A percentile compares a stretch with the other conserved stretches of the same genome.
Conservation (phyloP, 2,113 vertebrate genomes). For the Nerophis ophidion region DNA sequence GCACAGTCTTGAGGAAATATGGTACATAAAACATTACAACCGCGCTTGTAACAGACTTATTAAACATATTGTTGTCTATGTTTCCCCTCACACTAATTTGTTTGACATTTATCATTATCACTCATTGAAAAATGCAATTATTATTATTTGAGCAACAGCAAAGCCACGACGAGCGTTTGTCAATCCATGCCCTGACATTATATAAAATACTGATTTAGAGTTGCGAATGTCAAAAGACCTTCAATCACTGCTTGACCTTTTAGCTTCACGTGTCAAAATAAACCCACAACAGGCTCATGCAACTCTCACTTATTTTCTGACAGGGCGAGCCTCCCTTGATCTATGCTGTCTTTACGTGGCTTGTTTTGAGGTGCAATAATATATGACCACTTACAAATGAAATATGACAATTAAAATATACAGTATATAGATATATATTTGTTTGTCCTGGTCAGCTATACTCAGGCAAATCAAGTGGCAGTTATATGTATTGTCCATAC, state of each 20-base stretch:
- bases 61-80: too few species aligned
- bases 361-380: slow-evolving; percentile 17
- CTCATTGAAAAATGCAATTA: too few species aligned
- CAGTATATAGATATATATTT: too few species aligned
- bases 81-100: too few species aligned
- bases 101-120: too few species aligned
- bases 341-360: background rate
- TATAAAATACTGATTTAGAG: slow-evolving; percentile 62
- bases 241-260: slow-evolving; percentile 64
- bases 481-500: too few species aligned
- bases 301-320: slow-evolving; percentile 53
- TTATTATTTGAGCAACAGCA: background rate
- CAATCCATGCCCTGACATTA: slow-evolving; percentile 40
- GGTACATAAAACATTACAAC: too few species aligned
- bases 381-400: background rate
- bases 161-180: slow-evolving; percentile 27
- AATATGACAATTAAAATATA: slow-evolving; percentile 4
- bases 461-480: too few species aligned
- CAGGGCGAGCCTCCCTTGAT: slow-evolving; percentile 12
- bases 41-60: too few species aligned
- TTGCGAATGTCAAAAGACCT: slow-evolving; percentile 49
- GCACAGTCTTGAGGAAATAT: too few species aligned
- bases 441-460: too few species aligned
- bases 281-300: slow-evolving; percentile 43
- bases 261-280: slow-evolving; percentile 33